Conservation (phyloP, 2,797 vertebrate genomes). For the Tamandua tetradactyla region DNA sequence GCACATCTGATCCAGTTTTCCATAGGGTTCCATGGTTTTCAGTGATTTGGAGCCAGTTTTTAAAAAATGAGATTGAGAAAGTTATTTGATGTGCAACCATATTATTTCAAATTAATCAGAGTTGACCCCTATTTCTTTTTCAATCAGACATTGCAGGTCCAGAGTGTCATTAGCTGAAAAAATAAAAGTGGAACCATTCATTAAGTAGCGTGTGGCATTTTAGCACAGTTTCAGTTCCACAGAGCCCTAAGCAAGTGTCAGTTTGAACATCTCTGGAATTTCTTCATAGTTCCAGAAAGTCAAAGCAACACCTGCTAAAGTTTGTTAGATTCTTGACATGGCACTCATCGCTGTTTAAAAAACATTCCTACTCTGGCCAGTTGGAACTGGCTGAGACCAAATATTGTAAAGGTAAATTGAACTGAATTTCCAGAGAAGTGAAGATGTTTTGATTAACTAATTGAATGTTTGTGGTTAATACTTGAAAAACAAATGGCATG, state of each 20-base stretch:
- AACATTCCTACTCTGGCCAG: background rate
- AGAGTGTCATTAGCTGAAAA: conserved; percentile 32
- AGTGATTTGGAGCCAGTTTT: background rate
- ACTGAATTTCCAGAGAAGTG: conserved; percentile 35
- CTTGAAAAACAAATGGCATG: conserved; percentile 15
- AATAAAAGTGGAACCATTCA: background rate
- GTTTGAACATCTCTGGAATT: background rate
- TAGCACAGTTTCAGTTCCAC: background rate
- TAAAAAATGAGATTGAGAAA: background rate
- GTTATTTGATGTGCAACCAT: conserved; percentile 52
- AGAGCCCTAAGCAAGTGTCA: conserved; percentile 21
- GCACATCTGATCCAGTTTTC: conserved; percentile 66
- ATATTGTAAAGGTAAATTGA: conserved; percentile 13
- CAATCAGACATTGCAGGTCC: conserved; percentile 27
- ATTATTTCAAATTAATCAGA: conserved; percentile 61
- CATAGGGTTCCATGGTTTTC: conserved; percentile 41
- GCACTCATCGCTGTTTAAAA: background rate
- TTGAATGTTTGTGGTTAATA: background rate
- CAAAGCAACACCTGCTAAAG: background rate
- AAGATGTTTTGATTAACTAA: conserved; percentile 30
- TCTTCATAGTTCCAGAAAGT: conserved; percentile 46
- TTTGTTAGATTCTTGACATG: conserved; percentile 18
- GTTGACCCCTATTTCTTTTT: conserved; percentile 41
- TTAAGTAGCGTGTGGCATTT: conserved; percentile 15
- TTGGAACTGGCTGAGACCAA: conserved; percentile 21